Percentiles rank a stretch among this genome's conserved stretches.
phyloP scores from a whole-genome alignment of 1,140 invertebrate genomes.

The Drosophila ficusphila region DNA sequence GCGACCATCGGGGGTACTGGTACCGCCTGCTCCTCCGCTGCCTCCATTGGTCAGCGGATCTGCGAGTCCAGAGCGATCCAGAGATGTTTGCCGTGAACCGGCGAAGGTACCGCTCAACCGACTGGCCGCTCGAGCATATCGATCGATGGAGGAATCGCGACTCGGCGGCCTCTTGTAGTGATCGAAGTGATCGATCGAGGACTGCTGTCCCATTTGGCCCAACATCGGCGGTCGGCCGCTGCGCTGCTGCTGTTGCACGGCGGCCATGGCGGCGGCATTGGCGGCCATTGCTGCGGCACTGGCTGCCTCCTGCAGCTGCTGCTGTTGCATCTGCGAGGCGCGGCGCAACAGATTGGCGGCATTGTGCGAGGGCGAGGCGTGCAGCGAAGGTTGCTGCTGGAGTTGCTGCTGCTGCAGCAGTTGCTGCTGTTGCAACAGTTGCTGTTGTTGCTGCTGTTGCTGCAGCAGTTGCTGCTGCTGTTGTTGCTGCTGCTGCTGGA shows the following conservation, averaged over 20 bases:
- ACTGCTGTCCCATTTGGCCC: slow-evolving; percentile 85
- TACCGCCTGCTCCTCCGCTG: slow-evolving; percentile 84
- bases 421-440: slow-evolving; percentile 35
- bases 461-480: slow-evolving; percentile 42
- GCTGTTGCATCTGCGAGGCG: slow-evolving; percentile 65
- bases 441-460: slow-evolving; percentile 41
- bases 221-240: slow-evolving; percentile 85
- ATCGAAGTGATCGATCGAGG: slow-evolving; percentile 91
- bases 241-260: slow-evolving; percentile 84
- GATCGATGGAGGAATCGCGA: slow-evolving; percentile 93
- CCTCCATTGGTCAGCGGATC: slow-evolving; percentile 68
- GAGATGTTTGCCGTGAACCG: slow-evolving; percentile 90
- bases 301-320: slow-evolving; percentile 59
- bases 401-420: slow-evolving; percentile 40
- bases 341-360: slow-evolving; percentile 63
- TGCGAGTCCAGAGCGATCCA: slow-evolving; percentile 86
- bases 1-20: slow-evolving; percentile 85
- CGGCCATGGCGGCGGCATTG: slow-evolving; percentile 39
- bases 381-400: slow-evolving; percentile 64
- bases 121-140: slow-evolving; percentile 88
- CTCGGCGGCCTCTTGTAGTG: slow-evolving; percentile 96
- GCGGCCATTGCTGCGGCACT: slow-evolving; percentile 58
- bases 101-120: slow-evolving; percentile 84
- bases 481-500: slow-evolving; percentile 54
- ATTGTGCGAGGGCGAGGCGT: slow-evolving; percentile 67